Conservation (phyloP, 2,888 invertebrate genomes). For the Apomyelois bistriatella region DNA sequence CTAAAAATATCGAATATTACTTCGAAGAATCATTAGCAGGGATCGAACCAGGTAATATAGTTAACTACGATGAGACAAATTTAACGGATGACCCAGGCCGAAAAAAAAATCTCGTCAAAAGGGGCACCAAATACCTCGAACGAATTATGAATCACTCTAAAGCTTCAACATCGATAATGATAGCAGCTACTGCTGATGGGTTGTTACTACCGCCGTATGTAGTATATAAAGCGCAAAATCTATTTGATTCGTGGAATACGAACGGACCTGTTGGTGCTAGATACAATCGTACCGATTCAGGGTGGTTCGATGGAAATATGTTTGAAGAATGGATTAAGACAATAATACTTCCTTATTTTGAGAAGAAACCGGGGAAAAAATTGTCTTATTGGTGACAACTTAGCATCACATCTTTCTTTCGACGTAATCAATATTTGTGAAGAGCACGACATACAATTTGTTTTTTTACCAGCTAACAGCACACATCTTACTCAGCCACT, state of each 20-base stretch:
- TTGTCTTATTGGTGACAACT: slow-evolving; percentile 45
- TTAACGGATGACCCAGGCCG: slow-evolving; percentile 15
- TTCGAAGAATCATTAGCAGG: background rate
- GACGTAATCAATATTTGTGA: slow-evolving; percentile 24
- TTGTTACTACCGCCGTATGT: slow-evolving; percentile 42
- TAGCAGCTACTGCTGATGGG: slow-evolving; percentile 41
- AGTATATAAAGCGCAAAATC: slow-evolving; percentile 39
- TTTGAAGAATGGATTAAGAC: slow-evolving; percentile 40
- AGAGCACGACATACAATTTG: background rate
- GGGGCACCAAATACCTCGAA: slow-evolving; percentile 19
- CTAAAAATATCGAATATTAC: background rate
- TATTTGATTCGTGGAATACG: slow-evolving; percentile 36
- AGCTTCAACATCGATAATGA: slow-evolving; percentile 37
- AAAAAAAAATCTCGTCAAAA: slow-evolving; percentile 13
- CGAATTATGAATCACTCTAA: slow-evolving; percentile 16
- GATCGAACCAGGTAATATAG: slow-evolving; percentile 12
- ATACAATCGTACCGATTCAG: slow-evolving; percentile 42
- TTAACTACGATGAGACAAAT: slow-evolving; percentile 22
- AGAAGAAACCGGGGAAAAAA: slow-evolving; percentile 30
- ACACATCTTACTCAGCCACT: background rate
- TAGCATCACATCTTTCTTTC: slow-evolving; percentile 36
- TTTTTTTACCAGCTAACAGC: background rate
- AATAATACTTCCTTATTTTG: slow-evolving; percentile 24
- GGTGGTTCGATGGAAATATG: slow-evolving; percentile 39
- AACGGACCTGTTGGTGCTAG: slow-evolving; percentile 39